Evolutionary conservation across 2,888 invertebrate genomes (phyloP).

Genomic region (Kuschelorhynchus macadamiae): DNA sequence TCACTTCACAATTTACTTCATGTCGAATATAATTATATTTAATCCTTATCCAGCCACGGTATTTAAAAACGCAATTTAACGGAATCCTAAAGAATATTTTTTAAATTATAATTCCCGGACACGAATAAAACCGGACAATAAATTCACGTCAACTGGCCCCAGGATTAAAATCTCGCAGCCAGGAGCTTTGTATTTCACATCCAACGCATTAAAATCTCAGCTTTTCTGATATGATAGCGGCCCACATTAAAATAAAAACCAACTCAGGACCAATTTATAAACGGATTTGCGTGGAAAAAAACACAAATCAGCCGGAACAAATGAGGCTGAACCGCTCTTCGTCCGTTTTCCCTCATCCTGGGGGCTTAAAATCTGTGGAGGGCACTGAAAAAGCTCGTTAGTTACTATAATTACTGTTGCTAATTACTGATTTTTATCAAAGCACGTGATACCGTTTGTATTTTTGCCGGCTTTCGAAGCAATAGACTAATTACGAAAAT

Average conservation of each 20-base stretch:
- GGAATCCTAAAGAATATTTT: constrained; percentile 38
- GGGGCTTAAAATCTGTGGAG: constrained; percentile 58
- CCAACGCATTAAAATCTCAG: constrained; percentile 57
- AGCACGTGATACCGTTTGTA: constrained; percentile 65
- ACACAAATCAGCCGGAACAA: constrained; percentile 65
- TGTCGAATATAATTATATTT: no score
- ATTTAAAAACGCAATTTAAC: constrained; percentile 28
- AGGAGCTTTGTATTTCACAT: constrained; percentile 52
- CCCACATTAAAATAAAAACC: constrained; percentile 57
- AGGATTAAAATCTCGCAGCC: constrained; percentile 46
- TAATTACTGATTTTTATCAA: constrained; percentile 70
- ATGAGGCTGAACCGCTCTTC: constrained; percentile 57
- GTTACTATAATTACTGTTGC: constrained; percentile 69
- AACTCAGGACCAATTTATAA: constrained; percentile 59
- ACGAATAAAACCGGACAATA: constrained; percentile 49
- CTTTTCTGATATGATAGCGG: constrained; percentile 57
- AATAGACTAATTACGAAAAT: constrained; percentile 29
- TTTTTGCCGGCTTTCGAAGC: constrained; percentile 53
- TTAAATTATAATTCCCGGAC: constrained; percentile 33
- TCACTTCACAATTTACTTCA: no score
- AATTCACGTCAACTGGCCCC: constrained; percentile 49
- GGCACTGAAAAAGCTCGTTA: constrained; percentile 66
- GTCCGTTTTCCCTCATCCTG: constrained; percentile 57
- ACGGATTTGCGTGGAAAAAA: constrained; percentile 58
- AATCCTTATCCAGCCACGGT: background rate